Evolutionary conservation across 30 jellyfish, hydroid and myxozoan genomes (phyloP).

Genomic region (Aurelia sp.): DNA sequence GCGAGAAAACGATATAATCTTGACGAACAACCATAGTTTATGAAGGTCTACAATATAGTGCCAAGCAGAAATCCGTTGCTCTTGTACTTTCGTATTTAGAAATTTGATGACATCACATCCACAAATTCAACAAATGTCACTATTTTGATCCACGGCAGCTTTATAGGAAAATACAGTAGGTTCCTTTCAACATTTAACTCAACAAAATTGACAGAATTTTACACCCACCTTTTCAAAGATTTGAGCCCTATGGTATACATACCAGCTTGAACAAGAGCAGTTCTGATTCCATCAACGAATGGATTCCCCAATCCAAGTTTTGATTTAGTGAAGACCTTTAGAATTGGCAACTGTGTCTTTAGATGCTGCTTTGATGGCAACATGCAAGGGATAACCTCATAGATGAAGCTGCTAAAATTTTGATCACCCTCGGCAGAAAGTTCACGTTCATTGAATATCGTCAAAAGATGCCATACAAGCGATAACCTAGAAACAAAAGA

Average conservation of each 20-base stretch:
- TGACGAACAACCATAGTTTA: too few relatives aligned
- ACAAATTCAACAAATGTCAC: too few relatives aligned
- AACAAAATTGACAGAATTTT: background rate
- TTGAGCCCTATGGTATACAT: background rate
- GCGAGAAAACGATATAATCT: too few relatives aligned
- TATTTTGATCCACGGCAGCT: too few relatives aligned
- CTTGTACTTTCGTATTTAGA: too few relatives aligned
- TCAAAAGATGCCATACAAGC: slow-evolving; percentile 8
- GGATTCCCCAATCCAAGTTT: slow-evolving; percentile 30
- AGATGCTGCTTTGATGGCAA: slow-evolving; percentile 11
- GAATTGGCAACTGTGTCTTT: slow-evolving; percentile 16
- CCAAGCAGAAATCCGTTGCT: too few relatives aligned
- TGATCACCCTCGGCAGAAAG: background rate
- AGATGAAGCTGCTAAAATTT: background rate
- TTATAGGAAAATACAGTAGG: too few relatives aligned
- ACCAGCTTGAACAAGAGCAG: slow-evolving; percentile 13
- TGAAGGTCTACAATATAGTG: too few relatives aligned
- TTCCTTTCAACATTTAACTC: too few relatives aligned
- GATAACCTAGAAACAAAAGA: slow-evolving; percentile 26
- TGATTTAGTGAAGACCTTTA: slow-evolving; percentile 8
- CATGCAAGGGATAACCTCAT: slow-evolving; percentile 19
- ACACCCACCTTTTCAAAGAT: too few relatives aligned
- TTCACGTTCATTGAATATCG: slow-evolving; percentile 21
- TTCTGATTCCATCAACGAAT: slow-evolving; percentile 21
- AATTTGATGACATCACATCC: too few relatives aligned